Evolutionary conservation across 2,797 vertebrate species (phyloP).

Genomic region (Chaetodon trifasciatus): DNA sequence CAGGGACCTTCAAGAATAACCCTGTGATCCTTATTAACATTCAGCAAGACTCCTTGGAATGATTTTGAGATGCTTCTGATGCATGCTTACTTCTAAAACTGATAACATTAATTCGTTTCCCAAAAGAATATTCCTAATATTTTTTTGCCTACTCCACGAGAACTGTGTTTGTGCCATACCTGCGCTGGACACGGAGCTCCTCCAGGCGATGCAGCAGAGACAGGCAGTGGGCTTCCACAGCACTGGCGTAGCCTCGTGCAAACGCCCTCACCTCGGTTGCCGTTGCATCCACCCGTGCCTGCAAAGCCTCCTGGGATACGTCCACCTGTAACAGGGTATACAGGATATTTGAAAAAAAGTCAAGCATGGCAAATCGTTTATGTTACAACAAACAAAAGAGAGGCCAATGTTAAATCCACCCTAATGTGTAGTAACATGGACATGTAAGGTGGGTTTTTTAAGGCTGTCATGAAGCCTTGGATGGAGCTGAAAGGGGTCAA

Average conservation of each 20-base stretch:
- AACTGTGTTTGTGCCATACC: constrained; percentile 40
- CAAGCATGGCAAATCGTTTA: neutral
- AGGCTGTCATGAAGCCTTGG: neutral
- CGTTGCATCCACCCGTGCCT: constrained; percentile 73
- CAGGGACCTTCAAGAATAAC: neutral
- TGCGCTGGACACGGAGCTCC: constrained; percentile 86
- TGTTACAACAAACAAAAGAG: neutral
- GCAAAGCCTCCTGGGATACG: constrained; percentile 75
- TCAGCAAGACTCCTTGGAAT: neutral
- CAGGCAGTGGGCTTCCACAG: constrained; percentile 88
- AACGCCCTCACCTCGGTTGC: constrained; percentile 86
- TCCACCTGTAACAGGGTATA: constrained; percentile 72
- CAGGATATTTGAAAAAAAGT: neutral
- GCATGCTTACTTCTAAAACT: neutral
- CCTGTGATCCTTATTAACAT: neutral
- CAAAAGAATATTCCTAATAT: neutral
- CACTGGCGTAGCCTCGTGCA: constrained; percentile 85
- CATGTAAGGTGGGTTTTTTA: neutral
- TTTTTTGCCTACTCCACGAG: neutral
- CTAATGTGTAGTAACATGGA: neutral
- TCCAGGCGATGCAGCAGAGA: constrained; percentile 89
- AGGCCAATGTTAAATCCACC: neutral
- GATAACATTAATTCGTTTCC: neutral
- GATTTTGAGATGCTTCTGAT: neutral
- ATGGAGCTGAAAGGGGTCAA: no score